A percentile compares a stretch with the other conserved stretches of the same genome.
These are phyloP conservation scores for Cheirogaleus major DNA, from an alignment of 2,797 vertebrate species.

Conservation along the genomic window DNA sequence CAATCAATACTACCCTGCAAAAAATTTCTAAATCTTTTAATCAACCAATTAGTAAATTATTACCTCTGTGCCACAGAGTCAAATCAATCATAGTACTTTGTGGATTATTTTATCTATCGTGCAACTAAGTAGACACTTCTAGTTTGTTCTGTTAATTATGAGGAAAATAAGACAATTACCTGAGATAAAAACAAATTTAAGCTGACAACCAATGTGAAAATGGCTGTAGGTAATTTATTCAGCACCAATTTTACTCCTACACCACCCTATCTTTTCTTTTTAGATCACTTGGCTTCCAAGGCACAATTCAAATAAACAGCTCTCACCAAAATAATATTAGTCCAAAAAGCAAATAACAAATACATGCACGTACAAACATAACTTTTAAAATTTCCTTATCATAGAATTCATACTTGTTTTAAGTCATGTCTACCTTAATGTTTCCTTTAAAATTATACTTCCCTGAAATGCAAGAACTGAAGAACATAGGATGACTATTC, in stretches of 20 bases:
- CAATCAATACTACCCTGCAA: background rate
- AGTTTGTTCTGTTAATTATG: background rate
- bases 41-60: background rate
- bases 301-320: background rate
- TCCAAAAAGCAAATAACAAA: background rate
- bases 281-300: background rate
- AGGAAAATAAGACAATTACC: background rate
- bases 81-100: background rate
- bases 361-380: background rate
- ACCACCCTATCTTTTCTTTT: background rate
- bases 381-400: background rate
- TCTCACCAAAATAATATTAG: background rate
- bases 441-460: background rate
- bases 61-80: background rate
- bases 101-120: background rate
- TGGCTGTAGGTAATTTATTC: background rate
- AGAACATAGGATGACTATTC: background rate
- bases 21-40: slow-evolving; percentile 30
- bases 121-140: background rate
- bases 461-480: background rate
- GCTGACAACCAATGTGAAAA: background rate
- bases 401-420: background rate
- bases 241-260: background rate
- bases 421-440: background rate
- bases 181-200: background rate